Evolutionary conservation across 1,140 invertebrate genomes (phyloP).

Genomic region (Gerris buenoi): DNA sequence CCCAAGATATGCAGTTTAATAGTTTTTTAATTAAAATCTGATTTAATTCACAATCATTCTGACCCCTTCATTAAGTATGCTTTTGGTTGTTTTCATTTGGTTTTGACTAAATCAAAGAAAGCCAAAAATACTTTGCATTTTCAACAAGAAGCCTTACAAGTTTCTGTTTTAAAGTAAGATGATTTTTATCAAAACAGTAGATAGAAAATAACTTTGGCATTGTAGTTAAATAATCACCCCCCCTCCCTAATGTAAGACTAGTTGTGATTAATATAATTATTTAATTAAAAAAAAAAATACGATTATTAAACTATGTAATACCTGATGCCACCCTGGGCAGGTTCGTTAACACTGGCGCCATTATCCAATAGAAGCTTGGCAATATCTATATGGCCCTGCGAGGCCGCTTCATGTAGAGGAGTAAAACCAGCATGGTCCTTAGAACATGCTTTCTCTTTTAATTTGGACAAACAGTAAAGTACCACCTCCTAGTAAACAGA

Average conservation of each 20-base stretch:
- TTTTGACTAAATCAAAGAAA: too few relatives aligned
- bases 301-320: conserved; percentile 31
- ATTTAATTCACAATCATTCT: too few relatives aligned
- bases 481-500: conserved; percentile 56
- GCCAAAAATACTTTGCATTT: too few relatives aligned
- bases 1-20: too few relatives aligned
- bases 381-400: conserved; percentile 69
- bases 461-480: conserved; percentile 72
- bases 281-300: too few relatives aligned
- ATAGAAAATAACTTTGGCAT: too few relatives aligned
- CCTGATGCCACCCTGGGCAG: conserved; percentile 79
- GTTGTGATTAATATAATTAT: not conserved
- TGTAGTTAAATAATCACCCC: not conserved
- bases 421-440: conserved; percentile 91
- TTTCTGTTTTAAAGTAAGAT: too few relatives aligned
- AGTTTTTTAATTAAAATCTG: too few relatives aligned
- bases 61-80: too few relatives aligned
- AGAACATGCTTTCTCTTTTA: conserved; percentile 62
- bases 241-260: not conserved
- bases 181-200: too few relatives aligned
- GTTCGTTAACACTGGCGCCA: conserved; percentile 76
- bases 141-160: too few relatives aligned
- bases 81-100: too few relatives aligned
- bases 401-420: conserved; percentile 78
- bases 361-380: conserved; percentile 68